phyloP scores from a whole-genome alignment of 2,113 vertebrate genomes.

The Nycticorax nycticorax region DNA sequence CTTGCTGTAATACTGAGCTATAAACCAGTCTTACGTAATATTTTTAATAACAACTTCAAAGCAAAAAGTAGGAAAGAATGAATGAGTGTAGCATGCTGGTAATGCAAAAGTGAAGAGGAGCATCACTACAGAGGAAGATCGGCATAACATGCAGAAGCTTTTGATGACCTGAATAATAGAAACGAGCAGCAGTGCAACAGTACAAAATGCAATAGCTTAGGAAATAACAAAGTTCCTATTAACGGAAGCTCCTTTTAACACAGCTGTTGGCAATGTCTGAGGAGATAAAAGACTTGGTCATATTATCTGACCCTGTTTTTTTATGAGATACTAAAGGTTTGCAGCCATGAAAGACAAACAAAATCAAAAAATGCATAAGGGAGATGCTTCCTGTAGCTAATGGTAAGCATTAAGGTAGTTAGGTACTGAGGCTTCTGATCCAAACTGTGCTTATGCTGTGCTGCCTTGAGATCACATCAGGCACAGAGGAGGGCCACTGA shows the following conservation, averaged over 20 bases:
- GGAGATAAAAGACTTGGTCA: neutral
- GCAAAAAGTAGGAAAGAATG: neutral
- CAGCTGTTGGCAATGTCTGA: neutral
- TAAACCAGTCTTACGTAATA: neutral
- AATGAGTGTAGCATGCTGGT: neutral
- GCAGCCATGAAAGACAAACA: neutral
- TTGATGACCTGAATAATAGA: neutral
- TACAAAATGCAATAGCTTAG: neutral
- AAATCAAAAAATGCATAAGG: neutral
- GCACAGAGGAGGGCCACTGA: neutral
- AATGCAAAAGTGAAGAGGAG: neutral
- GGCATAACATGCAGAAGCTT: neutral
- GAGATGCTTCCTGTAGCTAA: neutral
- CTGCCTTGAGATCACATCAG: neutral
- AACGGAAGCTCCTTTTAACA: neutral
- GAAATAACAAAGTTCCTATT: neutral
- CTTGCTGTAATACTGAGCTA: neutral
- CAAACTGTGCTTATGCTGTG: neutral
- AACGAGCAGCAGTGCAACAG: neutral
- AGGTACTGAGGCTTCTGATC: neutral
- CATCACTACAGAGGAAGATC: neutral
- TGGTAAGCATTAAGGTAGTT: neutral
- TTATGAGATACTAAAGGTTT: neutral
- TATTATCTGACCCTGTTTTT: neutral
- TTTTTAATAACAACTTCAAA: neutral